Evolutionary conservation across 2,888 invertebrate genomes (phyloP), one percentile per base, ranked within the genome.

Genomic region (Luffia ferchaultella): DNA sequence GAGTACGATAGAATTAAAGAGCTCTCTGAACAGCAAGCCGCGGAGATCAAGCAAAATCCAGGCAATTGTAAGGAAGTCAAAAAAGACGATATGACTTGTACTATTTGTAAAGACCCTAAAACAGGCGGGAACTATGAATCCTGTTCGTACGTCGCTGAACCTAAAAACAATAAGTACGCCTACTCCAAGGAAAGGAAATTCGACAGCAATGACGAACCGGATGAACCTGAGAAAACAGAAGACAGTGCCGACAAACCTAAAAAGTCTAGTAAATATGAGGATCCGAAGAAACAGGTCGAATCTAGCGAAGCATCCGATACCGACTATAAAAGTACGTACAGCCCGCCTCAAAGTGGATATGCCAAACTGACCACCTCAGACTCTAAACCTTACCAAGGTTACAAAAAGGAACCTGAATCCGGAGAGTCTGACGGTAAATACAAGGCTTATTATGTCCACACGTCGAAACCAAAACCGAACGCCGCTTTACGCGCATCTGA

Each of bases 41-140:
- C 88, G 41, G 86, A 88, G 73, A 68, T 88, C 40, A 87, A 87
- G 61, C 84, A 86, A 62, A 86, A 87, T 54, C 85, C 86, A 16
- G 87, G 87, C 54, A 87, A 88, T 58, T 93, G 93, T 58, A 85
- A 87, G 59, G 86, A 88, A 62, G 85, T 89, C 0, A 71, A 85
- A 47, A 88, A 85, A 60, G 87, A 89, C 55, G 88, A 88, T 2
- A 88, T 89, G 87, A 85, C 86, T 12, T 93, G 93, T 65, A 87
- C 87, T 55, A 84, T 91, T 1, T 95, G 94, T 62, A 88, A 90
- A 58, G 89, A 93, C 63, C 86, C 89, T 1, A 89, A 90, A 64
- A 90, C 89, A 1, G 91, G 92, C 45, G 92, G 90, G 20, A 89
- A 90, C 53, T 93, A 89, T 55, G 93, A 94, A 67, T 90, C 90